Base-by-base conservation (phyloP, 2,113 vertebrate genomes). In the Eupsittula cactorum region DNA sequence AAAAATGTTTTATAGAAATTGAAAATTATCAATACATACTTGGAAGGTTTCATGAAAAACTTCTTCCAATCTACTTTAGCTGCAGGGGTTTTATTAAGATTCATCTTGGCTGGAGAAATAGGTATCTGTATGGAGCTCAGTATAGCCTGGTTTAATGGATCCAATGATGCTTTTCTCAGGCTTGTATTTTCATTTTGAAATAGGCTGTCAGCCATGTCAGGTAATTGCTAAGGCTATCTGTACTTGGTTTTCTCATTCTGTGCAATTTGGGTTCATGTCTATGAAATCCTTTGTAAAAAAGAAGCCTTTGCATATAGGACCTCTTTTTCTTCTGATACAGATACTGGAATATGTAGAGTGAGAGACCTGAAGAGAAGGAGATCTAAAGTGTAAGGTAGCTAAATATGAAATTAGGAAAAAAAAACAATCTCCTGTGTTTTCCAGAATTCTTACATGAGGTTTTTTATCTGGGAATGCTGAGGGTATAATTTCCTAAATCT, bases 131-230 rank as follows among this genome's bases (percentile, higher is more conserved):
- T 42, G 39, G 59, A 73, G 29, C 15, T 73, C 59, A 29, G 7
- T 39, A 27, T 46, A 73, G 57, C 33, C 47, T 90, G 67, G 39
- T 52, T 95, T 73, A 60, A 39, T 80, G 71, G 20, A 73, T 68
- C 20, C 47, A 50, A 2, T 8, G 39, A n/a, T 67, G 47, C 52
- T 86, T 80, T 80, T 86, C 23, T 57, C 27, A 55, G 47, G 13
- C 44, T 88, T 88, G 47, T 50, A 57, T 80, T 90, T 82, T 76
- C 70, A 27, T 79, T 93, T 79, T 93, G 82, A 64, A 90, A 55
- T 53, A 70, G n/a, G 33, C 39, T 90, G 29, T 79, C 75, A 92
- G 14, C 28, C 46, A 28, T 50, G 46, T 75, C 59, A 69, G 41
- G 29, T 55, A 70, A 59, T 70, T 27, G 27, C 52, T 80, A 57